A percentile compares a stretch with the other conserved stretches of the same genome.
Conservation (phyloP, 2,113 vertebrate genomes). For the Cavia porcellus region DNA sequence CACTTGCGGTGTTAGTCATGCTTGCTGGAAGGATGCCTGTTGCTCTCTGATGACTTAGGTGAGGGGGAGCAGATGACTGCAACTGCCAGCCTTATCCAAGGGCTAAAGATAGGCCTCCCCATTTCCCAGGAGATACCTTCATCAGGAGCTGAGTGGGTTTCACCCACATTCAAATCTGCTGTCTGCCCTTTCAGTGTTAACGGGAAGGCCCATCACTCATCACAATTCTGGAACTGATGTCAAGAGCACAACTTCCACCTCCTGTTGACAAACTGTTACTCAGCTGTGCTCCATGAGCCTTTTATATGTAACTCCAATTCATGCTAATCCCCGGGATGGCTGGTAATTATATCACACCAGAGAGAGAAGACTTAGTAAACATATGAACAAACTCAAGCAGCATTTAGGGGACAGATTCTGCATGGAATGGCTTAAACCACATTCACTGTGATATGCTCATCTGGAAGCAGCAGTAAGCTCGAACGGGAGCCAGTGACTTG, state of each 20-base stretch:
- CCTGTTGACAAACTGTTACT: neutral
- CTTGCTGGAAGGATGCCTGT: neutral
- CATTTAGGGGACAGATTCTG: neutral
- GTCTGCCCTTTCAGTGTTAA: slow-evolving; percentile 24
- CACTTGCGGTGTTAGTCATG: neutral
- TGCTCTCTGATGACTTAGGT: neutral
- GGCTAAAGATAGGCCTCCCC: slow-evolving; percentile 63
- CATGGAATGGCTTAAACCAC: neutral
- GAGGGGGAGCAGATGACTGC: neutral
- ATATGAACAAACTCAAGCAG: neutral
- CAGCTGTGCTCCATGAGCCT: neutral
- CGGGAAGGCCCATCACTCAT: neutral
- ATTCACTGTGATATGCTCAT: neutral
- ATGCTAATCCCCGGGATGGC: neutral
- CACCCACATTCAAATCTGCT: neutral
- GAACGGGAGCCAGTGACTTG: neutral
- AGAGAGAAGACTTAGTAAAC: neutral
- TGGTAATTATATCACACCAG: neutral
- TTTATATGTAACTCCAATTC: neutral
- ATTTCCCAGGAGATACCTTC: neutral
- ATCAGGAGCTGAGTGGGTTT: slow-evolving; percentile 29
- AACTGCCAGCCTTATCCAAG: neutral
- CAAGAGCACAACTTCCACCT: neutral
- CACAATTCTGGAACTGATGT: neutral
- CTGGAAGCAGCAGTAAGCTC: neutral